Evolutionary conservation across 2,888 invertebrate species (phyloP).

Genomic region (Sphaerophoria taeniata): DNA sequence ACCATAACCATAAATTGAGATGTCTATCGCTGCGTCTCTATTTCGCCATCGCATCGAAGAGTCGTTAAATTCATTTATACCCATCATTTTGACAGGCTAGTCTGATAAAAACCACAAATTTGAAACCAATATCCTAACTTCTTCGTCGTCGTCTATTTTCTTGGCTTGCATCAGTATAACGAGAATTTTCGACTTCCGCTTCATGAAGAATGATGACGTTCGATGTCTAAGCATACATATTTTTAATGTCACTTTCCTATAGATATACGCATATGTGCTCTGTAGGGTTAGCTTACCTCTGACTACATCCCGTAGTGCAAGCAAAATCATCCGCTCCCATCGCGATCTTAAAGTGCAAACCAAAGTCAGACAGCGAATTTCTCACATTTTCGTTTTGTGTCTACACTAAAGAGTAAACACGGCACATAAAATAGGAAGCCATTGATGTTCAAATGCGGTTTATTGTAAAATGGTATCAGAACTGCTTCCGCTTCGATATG

Average conservation of each 20-base stretch:
- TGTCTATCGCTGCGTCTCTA: neutral
- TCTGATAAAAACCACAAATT: slow-evolving; percentile 45
- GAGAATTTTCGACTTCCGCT: neutral
- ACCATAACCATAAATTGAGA: neutral
- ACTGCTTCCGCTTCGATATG: slow-evolving; percentile 29
- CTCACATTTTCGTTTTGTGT: neutral
- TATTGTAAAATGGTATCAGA: slow-evolving; percentile 50
- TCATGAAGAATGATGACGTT: slow-evolving; percentile 33
- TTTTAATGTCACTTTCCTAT: slow-evolving; percentile 45
- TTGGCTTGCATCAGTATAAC: neutral
- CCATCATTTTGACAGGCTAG: slow-evolving; percentile 8
- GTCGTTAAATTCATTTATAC: slow-evolving; percentile 32
- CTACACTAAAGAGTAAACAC: neutral
- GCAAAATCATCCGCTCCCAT: slow-evolving; percentile 21
- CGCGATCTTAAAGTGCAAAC: neutral
- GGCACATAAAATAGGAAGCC: slow-evolving; percentile 9
- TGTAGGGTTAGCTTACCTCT: neutral
- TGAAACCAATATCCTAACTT: slow-evolving; percentile 50
- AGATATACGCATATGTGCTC: neutral
- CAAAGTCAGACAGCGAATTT: neutral
- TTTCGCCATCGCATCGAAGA: neutral
- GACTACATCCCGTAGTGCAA: neutral
- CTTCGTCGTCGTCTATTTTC: neutral
- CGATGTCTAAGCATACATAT: slow-evolving; percentile 33
- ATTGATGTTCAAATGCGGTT: slow-evolving; percentile 43